Percentiles rank a stretch among this genome's conserved stretches.
These are phyloP conservation scores for Trachymyrmex cornetzi DNA, from an alignment of 1,140 invertebrate species.

Conservation along the genomic window DNA sequence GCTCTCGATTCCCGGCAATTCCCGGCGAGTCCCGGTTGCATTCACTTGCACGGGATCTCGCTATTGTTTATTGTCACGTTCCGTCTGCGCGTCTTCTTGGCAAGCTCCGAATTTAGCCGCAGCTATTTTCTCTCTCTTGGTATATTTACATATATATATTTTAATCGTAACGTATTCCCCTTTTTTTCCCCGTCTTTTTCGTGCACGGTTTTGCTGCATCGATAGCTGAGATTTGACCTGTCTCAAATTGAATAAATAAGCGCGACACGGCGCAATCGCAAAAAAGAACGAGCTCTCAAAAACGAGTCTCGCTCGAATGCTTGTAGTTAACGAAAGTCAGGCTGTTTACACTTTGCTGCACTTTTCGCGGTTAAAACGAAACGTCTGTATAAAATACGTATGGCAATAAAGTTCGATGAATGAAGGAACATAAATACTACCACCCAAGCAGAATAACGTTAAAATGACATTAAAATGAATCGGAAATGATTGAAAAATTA, in stretches of 20 bases:
- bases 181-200: neutral
- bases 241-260: neutral
- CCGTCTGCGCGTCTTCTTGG: neutral
- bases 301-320: neutral
- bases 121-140: neutral
- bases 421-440: no score
- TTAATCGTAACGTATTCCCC: neutral
- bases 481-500: no score
- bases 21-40: no score
- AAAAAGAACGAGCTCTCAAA: neutral
- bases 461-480: no score
- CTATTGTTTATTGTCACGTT: constrained; percentile 15
- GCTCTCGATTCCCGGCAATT: neutral
- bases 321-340: no score
- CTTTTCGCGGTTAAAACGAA: neutral
- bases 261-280: neutral
- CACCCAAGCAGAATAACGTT: no score
- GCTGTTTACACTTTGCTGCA: neutral
- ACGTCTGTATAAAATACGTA: neutral
- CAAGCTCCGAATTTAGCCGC: neutral
- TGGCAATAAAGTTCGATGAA: no score
- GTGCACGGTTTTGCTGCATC: neutral
- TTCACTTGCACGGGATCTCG: no score
- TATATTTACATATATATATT: no score
- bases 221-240: neutral